Evolutionary conservation across 2,113 vertebrate species (phyloP), one percentile per base, ranked within the genome.

Genomic region (Brachirus orientalis): DNA sequence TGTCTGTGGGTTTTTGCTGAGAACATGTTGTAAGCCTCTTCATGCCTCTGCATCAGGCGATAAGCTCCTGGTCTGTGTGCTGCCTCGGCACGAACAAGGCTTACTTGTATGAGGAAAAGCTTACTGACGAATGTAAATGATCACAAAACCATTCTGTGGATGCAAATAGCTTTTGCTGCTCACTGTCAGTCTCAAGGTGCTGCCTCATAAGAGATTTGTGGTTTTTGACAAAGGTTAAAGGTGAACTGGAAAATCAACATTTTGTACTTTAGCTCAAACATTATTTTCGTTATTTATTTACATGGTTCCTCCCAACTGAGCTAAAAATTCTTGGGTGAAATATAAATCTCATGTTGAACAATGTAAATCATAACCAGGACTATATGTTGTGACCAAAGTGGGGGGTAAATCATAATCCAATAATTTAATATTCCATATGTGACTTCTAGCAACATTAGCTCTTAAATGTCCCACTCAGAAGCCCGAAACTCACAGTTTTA

Each of bases 11-110:
- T 50, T 68, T 64, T 46, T 73, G 61, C 79, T 71, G 75, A 77
- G 75, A 77, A 83, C 72, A 69, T 83, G 72, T 80, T 62, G 62
- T 80, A 80, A 84, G 72, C 77, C 47, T 77, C 71, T 82, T 82
- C 66, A 48, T 78, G 40, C 67, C 46, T 20, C 73, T 66, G 81
- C 66, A 69, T 73, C n/a, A 17, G 69, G 55, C 16, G 78, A 87
- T 83, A 81, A 86, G 75, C 71, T 69, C 41, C 45, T 61, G 46
- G 69, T 46, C 79, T 50, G 60, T 69, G 77, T 72, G 75, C 45
- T 12, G 40, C 52, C 72, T 73, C 84, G 75, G 71, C 85, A 61
- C 51, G 68, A 81, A 69, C 57, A 36, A 41, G 69, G 61, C 72
- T 68, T 65, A 68, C 54, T 63, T 65, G 45, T 19, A 43, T 46